Percentiles rank a stretch among this genome's conserved stretches.
These are phyloP conservation scores for Pimpla rufipes DNA, from an alignment of 2,888 invertebrate genomes.

Conservation along the genomic window DNA sequence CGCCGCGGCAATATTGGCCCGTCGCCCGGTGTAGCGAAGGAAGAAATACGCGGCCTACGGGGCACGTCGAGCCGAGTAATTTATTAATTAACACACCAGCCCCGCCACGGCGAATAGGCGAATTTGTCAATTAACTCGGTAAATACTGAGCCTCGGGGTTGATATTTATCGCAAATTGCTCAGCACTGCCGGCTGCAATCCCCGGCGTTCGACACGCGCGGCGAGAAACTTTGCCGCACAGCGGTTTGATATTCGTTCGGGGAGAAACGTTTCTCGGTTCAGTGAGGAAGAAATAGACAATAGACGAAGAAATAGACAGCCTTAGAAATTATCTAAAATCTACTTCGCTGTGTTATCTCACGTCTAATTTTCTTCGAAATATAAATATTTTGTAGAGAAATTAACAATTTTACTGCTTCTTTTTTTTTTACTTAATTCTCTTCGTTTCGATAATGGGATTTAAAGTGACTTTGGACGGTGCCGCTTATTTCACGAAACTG, in stretches of 20 bases:
- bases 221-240: not conserved
- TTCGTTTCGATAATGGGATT: not conserved
- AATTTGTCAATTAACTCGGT: not conserved
- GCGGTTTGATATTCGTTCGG: too few relatives aligned
- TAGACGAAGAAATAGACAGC: too few relatives aligned
- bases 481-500: constrained; percentile 46
- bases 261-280: too few relatives aligned
- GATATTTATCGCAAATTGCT: constrained; percentile 3
- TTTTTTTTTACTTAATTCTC: not conserved
- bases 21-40: not conserved
- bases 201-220: not conserved
- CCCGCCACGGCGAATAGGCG: not conserved
- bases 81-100: not conserved
- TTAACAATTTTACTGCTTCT: not conserved
- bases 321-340: too few relatives aligned
- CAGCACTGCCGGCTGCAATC: not conserved
- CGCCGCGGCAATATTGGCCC: not conserved
- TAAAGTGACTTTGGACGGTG: constrained; percentile 25
- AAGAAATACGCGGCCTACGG: not conserved
- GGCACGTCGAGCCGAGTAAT: not conserved
- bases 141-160: not conserved
- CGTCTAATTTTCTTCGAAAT: too few relatives aligned
- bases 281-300: too few relatives aligned
- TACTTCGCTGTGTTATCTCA: too few relatives aligned
- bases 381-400: too few relatives aligned